phyloP scores from a whole-genome alignment of 1,140 invertebrate genomes.

The Drosophila novamexicana region DNA sequence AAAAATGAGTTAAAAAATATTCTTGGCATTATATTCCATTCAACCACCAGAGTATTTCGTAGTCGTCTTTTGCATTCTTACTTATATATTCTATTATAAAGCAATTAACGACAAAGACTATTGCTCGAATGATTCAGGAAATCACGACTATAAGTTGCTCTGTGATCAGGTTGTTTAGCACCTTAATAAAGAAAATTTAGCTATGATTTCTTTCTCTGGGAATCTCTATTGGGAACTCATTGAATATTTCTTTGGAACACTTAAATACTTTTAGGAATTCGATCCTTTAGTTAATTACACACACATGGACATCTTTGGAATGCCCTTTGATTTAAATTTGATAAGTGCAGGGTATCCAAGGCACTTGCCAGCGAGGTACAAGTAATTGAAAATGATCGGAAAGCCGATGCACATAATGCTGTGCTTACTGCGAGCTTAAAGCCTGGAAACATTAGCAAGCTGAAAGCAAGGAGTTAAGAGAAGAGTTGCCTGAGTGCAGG shows the following conservation, averaged over 20 bases:
- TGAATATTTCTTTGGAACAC: too few relatives aligned
- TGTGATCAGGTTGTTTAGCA: too few relatives aligned
- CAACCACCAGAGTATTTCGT: constrained; percentile 31
- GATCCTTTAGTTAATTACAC: neutral
- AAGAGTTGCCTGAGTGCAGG: neutral
- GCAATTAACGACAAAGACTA: too few relatives aligned
- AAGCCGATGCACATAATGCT: constrained; percentile 65
- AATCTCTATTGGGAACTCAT: too few relatives aligned
- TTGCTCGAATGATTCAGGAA: too few relatives aligned
- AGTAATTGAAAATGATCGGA: constrained; percentile 70
- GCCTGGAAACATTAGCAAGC: neutral
- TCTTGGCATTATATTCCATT: constrained; percentile 45
- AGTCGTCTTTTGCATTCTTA: too few relatives aligned
- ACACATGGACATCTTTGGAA: neutral
- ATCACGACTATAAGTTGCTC: too few relatives aligned
- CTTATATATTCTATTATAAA: too few relatives aligned
- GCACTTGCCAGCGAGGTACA: constrained; percentile 41
- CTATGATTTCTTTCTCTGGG: too few relatives aligned
- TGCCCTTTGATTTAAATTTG: neutral
- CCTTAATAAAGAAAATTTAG: too few relatives aligned
- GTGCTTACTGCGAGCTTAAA: constrained; percentile 42
- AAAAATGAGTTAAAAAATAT: too few relatives aligned
- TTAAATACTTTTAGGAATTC: neutral
- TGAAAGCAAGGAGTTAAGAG: neutral
- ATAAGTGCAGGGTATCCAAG: neutral